Evolutionary conservation across 2,888 invertebrate species (phyloP).

Genomic region (Eupeodes latifasciatus): DNA sequence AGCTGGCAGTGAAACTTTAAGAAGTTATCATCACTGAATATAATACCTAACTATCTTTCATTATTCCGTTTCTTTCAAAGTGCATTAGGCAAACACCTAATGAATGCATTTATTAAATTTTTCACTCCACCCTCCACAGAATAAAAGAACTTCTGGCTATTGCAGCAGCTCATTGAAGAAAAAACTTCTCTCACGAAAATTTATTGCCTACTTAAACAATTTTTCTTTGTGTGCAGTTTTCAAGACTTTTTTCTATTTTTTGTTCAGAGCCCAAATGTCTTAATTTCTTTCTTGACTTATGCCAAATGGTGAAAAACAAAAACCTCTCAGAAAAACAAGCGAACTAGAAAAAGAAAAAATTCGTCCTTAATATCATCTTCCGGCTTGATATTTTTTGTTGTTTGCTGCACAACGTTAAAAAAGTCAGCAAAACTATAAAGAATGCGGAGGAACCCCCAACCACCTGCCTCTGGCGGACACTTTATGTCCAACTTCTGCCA

Average conservation of each 20-base stretch:
- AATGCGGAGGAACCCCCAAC: slow-evolving; percentile 60
- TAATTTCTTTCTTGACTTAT: slow-evolving; percentile 72
- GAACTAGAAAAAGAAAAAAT: slow-evolving; percentile 16
- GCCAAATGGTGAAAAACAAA: slow-evolving; percentile 66
- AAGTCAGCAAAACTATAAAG: slow-evolving; percentile 50
- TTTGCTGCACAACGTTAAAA: slow-evolving; percentile 15
- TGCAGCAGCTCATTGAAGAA: slow-evolving; percentile 27
- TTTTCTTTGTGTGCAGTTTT: slow-evolving; percentile 59
- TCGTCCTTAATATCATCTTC: slow-evolving; percentile 67
- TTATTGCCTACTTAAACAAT: slow-evolving; percentile 70
- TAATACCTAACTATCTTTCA: slow-evolving; percentile 41
- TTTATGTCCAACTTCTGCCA: slow-evolving; percentile 60
- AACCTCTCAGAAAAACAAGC: slow-evolving; percentile 38
- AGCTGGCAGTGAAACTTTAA: slow-evolving; percentile 13
- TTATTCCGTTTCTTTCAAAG: slow-evolving; percentile 48
- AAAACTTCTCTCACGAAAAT: slow-evolving; percentile 70
- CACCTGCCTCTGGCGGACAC: slow-evolving; percentile 67
- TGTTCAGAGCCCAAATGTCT: slow-evolving; percentile 39
- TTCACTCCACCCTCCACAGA: background rate
- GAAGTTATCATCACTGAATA: slow-evolving; percentile 16
- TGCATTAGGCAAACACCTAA: slow-evolving; percentile 64
- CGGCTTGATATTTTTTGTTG: slow-evolving; percentile 39
- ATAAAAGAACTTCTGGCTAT: background rate
- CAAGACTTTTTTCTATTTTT: slow-evolving; percentile 27
- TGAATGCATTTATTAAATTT: slow-evolving; percentile 64